These are phyloP conservation scores for Caiman crocodilus DNA, from an alignment of 2,797 vertebrate genomes.

Conservation along the genomic window DNA sequence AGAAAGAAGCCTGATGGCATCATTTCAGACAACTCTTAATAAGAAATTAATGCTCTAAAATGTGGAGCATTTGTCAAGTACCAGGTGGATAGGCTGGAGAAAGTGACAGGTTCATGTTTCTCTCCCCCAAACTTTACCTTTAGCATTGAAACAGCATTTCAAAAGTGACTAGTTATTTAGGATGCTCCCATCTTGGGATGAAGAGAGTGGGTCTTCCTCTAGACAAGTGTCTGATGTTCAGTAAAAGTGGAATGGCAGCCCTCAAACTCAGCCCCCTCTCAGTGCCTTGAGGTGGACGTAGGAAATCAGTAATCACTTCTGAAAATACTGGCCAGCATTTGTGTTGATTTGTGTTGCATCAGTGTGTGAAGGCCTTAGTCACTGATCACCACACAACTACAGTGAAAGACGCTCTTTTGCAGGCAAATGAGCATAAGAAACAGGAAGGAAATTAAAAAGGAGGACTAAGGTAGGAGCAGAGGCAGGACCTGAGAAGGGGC, in stretches of 20 bases:
- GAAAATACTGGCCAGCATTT: not conserved
- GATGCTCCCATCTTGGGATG: not conserved
- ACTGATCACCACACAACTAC: not conserved
- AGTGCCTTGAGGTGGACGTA: not conserved
- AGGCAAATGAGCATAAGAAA: not conserved
- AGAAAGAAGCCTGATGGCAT: not conserved
- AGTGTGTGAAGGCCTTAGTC: too few species aligned
- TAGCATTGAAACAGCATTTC: not conserved
- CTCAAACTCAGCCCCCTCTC: not conserved
- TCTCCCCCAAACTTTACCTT: not conserved
- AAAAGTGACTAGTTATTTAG: not conserved
- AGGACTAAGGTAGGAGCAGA: not conserved
- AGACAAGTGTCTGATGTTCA: not conserved
- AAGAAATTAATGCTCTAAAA: not conserved
- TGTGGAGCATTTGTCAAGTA: not conserved
- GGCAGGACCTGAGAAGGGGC: not conserved
- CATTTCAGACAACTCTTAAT: not conserved
- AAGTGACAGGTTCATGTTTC: not conserved
- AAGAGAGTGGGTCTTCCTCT: not conserved
- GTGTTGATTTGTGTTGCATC: not conserved
- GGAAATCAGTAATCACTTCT: not conserved
- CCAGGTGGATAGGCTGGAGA: rapidly evolving
- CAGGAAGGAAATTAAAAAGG: not conserved
- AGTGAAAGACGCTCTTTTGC: not conserved
- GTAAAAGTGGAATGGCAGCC: not conserved